Base-by-base conservation (phyloP, 2,797 vertebrate genomes). In the Serranus cabrilla region DNA sequence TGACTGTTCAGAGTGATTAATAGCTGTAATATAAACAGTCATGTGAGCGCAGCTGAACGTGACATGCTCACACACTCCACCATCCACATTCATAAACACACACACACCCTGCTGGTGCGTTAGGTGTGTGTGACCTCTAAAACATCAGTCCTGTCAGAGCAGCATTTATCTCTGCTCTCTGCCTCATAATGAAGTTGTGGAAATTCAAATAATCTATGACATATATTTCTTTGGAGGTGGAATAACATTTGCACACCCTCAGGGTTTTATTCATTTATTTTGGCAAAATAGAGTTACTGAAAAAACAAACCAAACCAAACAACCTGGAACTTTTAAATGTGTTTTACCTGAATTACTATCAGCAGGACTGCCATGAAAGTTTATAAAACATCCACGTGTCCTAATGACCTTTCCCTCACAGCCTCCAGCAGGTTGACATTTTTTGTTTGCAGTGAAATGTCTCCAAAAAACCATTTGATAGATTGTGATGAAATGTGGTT, bases 1-100 rank as follows among this genome's bases (percentile, higher is more conserved):
- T 25, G 8, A 54, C 51, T 27, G 25, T 69, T 78, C 18, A 0
- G 17, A 56, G 45, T 81, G 81, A 78, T 82, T 63, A 80, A 83
- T 74, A 64, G 47, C 55, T 81, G 66, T 66, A 79, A 81, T 81
- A 83, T 71, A 65, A 81, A 81, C 12, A 51, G 40, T 70, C 34
- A 58, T 71, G 57, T 67, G 18, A 63, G 18, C 43, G 49, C 74
- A 71, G 80, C 74, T 70, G 60, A 10, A 57, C 13, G 16, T 69
- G 66, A 70, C 39, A 37, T 11, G 10, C 31, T 20, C 40, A 54
- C 34, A 67, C 50, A 63, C n/a, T 25, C n/a, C 23, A 10, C 11
- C 18, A 23, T 2, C n/a, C n/a, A 14, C 25, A 51, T 23, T 49
- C 13, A 73, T 7, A 20, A 20, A 31, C 40, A 34, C 13, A 42